Evolutionary conservation across 2,888 invertebrate genomes (phyloP).

Genomic region (Sminthurinus aureus): DNA sequence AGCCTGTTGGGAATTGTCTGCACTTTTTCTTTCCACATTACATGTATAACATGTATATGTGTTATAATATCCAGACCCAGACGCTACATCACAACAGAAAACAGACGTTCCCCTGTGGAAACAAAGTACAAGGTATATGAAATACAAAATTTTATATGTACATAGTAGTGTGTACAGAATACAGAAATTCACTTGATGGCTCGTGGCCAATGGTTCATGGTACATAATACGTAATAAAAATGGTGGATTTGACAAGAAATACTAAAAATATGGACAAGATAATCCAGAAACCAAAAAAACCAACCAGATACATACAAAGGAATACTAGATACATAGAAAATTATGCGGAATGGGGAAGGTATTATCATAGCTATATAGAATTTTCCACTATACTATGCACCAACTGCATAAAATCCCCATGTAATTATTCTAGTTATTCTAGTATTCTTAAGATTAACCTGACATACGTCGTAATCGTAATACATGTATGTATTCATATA

Average conservation of each 20-base stretch:
- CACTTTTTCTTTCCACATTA: too few species aligned
- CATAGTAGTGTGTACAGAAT: not conserved
- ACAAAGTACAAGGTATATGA: not conserved
- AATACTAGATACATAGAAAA: not conserved
- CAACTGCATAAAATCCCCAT: too few species aligned
- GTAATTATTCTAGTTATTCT: too few species aligned
- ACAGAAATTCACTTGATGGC: not conserved
- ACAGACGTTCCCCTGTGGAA: not conserved
- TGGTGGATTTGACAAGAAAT: too few species aligned
- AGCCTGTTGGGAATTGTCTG: not conserved
- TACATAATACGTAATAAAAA: not conserved
- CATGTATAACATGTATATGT: too few species aligned
- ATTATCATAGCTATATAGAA: too few species aligned
- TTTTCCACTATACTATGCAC: too few species aligned
- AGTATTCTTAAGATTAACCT: too few species aligned
- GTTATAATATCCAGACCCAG: slow-evolving; percentile 4
- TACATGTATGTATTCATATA: not conserved
- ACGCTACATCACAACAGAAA: not conserved
- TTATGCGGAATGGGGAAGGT: too few species aligned
- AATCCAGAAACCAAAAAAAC: not conserved
- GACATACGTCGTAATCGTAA: not conserved
- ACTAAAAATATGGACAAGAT: too few species aligned
- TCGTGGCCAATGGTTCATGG: not conserved
- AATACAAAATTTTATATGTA: not conserved
- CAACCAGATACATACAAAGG: not conserved